A percentile compares a stretch with the other conserved stretches of the same genome.
Evolutionary conservation across 1,140 invertebrate genomes (phyloP).

Genomic region (Ridgeia piscesae): DNA sequence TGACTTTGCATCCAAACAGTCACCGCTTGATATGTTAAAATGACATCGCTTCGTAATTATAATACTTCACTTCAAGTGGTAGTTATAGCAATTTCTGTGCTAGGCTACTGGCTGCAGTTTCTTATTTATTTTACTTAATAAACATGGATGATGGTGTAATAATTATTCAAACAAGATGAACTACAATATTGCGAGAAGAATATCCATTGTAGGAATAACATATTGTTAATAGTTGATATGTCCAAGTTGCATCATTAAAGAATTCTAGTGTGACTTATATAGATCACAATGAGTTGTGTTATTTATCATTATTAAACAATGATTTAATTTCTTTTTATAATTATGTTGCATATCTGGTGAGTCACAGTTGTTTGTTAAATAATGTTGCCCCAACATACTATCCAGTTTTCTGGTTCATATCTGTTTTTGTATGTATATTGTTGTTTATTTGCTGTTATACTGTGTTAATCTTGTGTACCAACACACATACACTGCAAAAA

Average conservation of each 20-base stretch:
- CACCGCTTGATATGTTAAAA: not conserved
- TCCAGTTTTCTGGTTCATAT: not conserved
- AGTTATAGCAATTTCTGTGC: not conserved
- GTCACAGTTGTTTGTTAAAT: not conserved
- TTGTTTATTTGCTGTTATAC: not conserved
- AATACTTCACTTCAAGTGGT: not conserved
- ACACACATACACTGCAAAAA: no score
- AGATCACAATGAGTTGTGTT: not conserved
- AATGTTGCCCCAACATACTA: not conserved
- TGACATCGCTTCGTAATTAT: not conserved
- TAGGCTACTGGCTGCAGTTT: not conserved
- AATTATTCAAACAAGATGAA: not conserved
- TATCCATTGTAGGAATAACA: not conserved
- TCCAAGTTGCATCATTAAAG: not conserved
- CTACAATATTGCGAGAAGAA: not conserved
- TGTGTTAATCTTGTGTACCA: not conserved
- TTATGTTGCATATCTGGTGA: not conserved
- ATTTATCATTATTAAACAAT: not conserved
- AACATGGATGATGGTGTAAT: not conserved
- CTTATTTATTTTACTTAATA: not conserved
- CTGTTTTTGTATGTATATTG: not conserved
- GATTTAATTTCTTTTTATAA: not conserved
- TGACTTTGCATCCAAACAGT: not conserved
- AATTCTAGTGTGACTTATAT: not conserved
- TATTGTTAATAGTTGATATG: not conserved